Base-by-base conservation (phyloP, 2,797 vertebrate genomes). In the Esox lucius region DNA sequence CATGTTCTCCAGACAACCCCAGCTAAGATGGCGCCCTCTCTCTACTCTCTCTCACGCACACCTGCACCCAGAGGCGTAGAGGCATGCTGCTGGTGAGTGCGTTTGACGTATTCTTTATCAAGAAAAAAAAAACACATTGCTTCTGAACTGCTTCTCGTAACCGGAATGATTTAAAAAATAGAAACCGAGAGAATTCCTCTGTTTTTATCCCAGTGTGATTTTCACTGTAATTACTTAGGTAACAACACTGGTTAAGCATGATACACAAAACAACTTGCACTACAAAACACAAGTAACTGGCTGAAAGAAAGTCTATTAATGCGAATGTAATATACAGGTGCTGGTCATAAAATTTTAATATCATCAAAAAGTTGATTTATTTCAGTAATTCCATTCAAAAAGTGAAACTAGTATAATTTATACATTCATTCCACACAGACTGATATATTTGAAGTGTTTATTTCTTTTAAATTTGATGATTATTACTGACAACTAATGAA, bases 11-110 rank as follows among this genome's bases (percentile, higher is more conserved):
- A 22, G 24, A 67, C 46, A 67, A 49, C 35, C 19, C 7, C 48
- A 70, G 67, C 33, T 64, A 70, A 78, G 68, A 70, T 70, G 33
- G 71, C 35, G 49, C 72, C 64, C 15, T 46, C 46, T 59, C 64
- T 73, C 76, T 16, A 28, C 48, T 26, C 22, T 48, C 68, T 51
- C 28, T 31, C 28, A 31, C 28, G 31, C 35, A 42, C 46, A 74
- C 72, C 68, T 70, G 67, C 67, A 74, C 42, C 42, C 56, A 39
- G 48, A 28, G 26, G 72, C 70, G 66, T 33, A 31, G 31, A 51
- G 72, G 61, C 61, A 26, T 22, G 19, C 48, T 4, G 26, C 46
- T 9, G 66, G 35, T 22, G 68, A 24, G 19, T 19, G 51, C n/a
- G n/a, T 28, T n/a, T 31, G 35, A 62, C 61, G 26, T 61, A 70